These are phyloP conservation scores for Nephrotoma guestfalica DNA, from an alignment of 2,888 invertebrate genomes.

Conservation along the genomic window DNA sequence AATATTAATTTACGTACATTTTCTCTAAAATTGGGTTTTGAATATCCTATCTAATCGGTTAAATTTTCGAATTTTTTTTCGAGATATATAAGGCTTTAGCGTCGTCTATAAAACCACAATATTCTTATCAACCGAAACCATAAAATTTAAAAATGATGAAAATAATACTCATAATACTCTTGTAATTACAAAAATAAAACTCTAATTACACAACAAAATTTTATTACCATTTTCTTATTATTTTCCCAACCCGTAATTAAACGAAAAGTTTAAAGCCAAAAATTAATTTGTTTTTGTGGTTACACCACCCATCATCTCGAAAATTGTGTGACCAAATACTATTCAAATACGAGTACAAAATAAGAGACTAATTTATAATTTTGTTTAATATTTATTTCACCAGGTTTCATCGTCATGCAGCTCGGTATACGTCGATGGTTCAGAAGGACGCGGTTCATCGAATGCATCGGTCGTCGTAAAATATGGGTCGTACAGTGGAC, in stretches of 20 bases:
- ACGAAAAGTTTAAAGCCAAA: neutral
- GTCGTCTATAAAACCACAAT: too few species aligned
- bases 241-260: neutral
- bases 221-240: neutral
- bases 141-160: neutral
- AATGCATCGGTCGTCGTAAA: slow-evolving; percentile 89
- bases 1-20: too few species aligned
- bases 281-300: neutral
- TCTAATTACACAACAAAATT: neutral
- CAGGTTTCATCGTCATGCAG: slow-evolving; percentile 93
- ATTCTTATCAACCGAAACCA: neutral
- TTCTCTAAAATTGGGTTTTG: too few species aligned
- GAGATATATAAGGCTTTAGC: too few species aligned
- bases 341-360: too few species aligned
- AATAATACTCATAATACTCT: too few species aligned
- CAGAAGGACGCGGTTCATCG: slow-evolving; percentile 85
- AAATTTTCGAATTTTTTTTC: too few species aligned
- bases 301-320: neutral
- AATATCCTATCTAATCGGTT: too few species aligned
- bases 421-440: slow-evolving; percentile 91
- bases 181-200: neutral
- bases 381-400: slow-evolving; percentile 5
- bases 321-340: neutral
- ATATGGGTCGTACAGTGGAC: slow-evolving; percentile 78
- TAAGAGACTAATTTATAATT: neutral